Conservation (phyloP, 2,113 vertebrate species). For the Pipa parva region DNA sequence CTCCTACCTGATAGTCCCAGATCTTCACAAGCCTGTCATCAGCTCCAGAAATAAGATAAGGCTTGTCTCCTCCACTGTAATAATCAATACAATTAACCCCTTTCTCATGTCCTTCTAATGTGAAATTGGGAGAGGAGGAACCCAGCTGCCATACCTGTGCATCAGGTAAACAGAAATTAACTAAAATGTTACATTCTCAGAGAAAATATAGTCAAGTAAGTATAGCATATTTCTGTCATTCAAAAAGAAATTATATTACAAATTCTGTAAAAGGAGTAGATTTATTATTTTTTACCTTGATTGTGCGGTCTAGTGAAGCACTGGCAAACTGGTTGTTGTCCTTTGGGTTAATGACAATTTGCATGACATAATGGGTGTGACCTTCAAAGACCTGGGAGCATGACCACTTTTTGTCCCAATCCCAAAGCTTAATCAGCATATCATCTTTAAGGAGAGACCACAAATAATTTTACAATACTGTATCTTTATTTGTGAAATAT, state of each 20-base stretch:
- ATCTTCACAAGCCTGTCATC: slow-evolving; percentile 97
- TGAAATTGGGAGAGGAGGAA: slow-evolving; percentile 96
- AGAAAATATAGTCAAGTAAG: not conserved
- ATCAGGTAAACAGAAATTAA: slow-evolving; percentile 19
- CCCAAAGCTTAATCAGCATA: slow-evolving; percentile 98
- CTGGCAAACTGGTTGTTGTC: slow-evolving; percentile 99
- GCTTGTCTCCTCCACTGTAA: slow-evolving; percentile 97
- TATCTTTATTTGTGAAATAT: no score
- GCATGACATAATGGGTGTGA: slow-evolving; percentile 98
- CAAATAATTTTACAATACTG: no score
- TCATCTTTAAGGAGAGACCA: slow-evolving; percentile 80
- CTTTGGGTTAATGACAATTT: slow-evolving; percentile 98
- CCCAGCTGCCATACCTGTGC: slow-evolving; percentile 96
- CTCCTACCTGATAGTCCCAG: slow-evolving; percentile 94
- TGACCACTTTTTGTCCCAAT: slow-evolving; percentile 98
- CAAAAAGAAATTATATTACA: not conserved
- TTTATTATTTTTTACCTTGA: slow-evolving; percentile 83
- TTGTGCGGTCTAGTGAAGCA: slow-evolving; percentile 92
- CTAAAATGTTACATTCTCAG: not conserved
- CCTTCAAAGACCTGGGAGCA: slow-evolving; percentile 98
- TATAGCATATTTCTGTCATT: not conserved
- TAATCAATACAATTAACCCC: slow-evolving; percentile 98
- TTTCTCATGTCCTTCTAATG: slow-evolving; percentile 95
- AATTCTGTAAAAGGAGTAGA: not conserved
- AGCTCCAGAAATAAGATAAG: slow-evolving; percentile 95